Conservation (phyloP, 2,888 invertebrate species). For the Sussaba pulchella region DNA sequence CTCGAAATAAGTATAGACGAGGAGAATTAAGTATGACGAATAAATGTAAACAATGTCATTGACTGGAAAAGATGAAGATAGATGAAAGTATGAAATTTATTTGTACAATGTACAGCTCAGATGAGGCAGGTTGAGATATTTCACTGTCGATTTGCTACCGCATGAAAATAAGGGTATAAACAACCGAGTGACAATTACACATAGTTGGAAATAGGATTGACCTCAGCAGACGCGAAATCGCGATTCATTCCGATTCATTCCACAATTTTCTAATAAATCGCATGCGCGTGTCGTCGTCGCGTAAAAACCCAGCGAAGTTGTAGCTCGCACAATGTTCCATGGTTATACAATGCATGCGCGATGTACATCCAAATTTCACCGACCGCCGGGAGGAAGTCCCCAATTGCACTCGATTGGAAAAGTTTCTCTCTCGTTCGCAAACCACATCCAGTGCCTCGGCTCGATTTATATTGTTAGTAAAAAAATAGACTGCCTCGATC, state of each 20-base stretch:
- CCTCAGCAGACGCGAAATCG: neutral
- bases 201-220: neutral
- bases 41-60: neutral
- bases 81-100: neutral
- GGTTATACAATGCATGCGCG: slow-evolving; percentile 7
- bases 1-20: slow-evolving; percentile 13
- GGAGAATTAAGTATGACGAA: neutral
- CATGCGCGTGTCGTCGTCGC: slow-evolving; percentile 4
- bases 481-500: slow-evolving; percentile 37
- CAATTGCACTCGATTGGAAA: slow-evolving; percentile 39
- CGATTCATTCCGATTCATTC: slow-evolving; percentile 4
- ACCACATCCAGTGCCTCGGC: slow-evolving; percentile 40
- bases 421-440: slow-evolving; percentile 38
- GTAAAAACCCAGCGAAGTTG: slow-evolving; percentile 9
- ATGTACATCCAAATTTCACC: slow-evolving; percentile 28
- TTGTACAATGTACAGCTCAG: neutral
- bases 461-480: slow-evolving; percentile 33
- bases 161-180: too few species aligned
- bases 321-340: slow-evolving; percentile 17
- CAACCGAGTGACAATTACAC: neutral
- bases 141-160: too few species aligned
- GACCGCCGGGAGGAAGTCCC: slow-evolving; percentile 1
- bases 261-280: slow-evolving; percentile 21
- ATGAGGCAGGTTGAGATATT: too few species aligned
- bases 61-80: neutral